These are phyloP conservation scores for Lithophane leautieri DNA, from an alignment of 2,888 invertebrate species.

Conservation along the genomic window DNA sequence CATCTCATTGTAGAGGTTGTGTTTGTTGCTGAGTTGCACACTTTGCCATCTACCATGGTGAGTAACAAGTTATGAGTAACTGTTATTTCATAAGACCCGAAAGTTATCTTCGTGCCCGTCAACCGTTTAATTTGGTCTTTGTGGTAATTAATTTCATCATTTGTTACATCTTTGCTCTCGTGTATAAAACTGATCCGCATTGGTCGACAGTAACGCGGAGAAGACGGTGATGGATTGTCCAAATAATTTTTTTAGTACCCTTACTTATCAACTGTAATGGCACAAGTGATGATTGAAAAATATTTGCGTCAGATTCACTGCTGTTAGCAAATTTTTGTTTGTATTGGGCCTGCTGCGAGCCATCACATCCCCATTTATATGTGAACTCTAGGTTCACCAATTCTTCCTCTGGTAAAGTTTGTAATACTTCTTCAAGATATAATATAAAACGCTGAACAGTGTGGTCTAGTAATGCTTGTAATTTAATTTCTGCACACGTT, in stretches of 20 bases:
- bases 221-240: conserved; percentile 37
- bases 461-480: too few species aligned
- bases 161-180: conserved; percentile 19
- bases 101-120: conserved; percentile 7
- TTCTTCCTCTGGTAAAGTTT: conserved; percentile 12
- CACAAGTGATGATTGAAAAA: not conserved
- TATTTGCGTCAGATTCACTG: conserved; percentile 4
- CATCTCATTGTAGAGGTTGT: not conserved
- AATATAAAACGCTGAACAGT: conserved; percentile 3
- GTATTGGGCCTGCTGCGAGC: conserved; percentile 22
- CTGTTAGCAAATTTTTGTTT: conserved; percentile 8
- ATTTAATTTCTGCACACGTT: too few species aligned
- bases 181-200: conserved; percentile 22
- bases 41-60: not conserved
- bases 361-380: conserved; percentile 36
- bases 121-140: conserved; percentile 16
- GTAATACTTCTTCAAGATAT: conserved; percentile 15
- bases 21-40: not conserved
- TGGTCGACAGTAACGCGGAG: conserved; percentile 29
- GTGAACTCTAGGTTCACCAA: conserved; percentile 15
- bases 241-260: conserved; percentile 12
- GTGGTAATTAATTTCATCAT: conserved; percentile 21
- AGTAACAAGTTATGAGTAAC: not conserved
- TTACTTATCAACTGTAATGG: conserved; percentile 7
- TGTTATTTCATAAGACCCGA: not conserved